Base-by-base conservation (phyloP, 2,113 vertebrate species). In the Oceanites oceanicus region DNA sequence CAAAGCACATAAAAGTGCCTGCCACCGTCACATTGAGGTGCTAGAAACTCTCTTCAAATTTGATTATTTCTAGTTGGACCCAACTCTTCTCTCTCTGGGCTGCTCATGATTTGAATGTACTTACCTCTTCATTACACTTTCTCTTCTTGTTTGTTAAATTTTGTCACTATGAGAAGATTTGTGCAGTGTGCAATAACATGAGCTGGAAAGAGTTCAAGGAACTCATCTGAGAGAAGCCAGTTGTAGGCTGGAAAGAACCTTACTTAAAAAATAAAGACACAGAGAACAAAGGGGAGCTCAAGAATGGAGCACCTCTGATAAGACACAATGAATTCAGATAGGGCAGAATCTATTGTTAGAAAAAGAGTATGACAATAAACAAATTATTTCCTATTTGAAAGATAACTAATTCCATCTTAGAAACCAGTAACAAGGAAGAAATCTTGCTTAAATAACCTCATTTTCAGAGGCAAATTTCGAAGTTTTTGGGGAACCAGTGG, bases 1-100 rank as follows among this genome's bases (percentile, higher is more conserved):
- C 15, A 72, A 42, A 80, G 42, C 47, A 73, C 47, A 30, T 21
- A 7, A 58, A 63, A 85, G 17, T 18, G 10, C n/a, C 56, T n/a
- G 30, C 21, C 4, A 5, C 26, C 1, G 0, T 32, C 27, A 15
- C 47, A 53, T 0, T 17, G 42, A 84, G 50, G 27, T 25, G 17
- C n/a, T 20, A 77, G 42, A n/a, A 71, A 70, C 5, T 52, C 17
- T 15, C 72, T 63, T 58, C 30, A 77, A 52, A 87, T 71, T 15
- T 18, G 20, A 18, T 78, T 67, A 30, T 78, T 92, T 86, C 15
- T 67, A 30, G 8, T 12, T 62, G 30, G 52, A 86, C 16, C 9
- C 3, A 13, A 22, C 16, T 92, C 62, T 85, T 45, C 25, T 79
- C 25, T 90, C 62, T 65, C 17, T 45, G 47, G 50, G 25, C 13